phyloP scores from a whole-genome alignment of 2,113 vertebrate genomes.

The Puffinus mauretanicus region DNA sequence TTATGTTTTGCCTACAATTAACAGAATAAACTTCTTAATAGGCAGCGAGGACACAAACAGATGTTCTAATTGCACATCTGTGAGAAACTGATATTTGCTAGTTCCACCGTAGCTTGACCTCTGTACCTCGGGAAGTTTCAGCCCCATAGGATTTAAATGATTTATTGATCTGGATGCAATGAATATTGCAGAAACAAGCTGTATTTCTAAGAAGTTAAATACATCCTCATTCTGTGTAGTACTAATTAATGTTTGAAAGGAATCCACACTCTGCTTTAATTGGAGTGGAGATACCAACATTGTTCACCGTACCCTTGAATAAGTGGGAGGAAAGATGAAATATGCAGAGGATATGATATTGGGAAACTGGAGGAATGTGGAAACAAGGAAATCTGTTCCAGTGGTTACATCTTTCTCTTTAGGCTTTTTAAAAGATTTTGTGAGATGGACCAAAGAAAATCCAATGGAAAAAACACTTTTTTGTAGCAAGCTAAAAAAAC shows the following conservation, averaged over 20 bases:
- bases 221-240: slow-evolving; percentile 37
- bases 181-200: slow-evolving; percentile 64
- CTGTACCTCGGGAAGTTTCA: slow-evolving; percentile 58
- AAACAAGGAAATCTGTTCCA: neutral
- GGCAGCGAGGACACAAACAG: slow-evolving; percentile 71
- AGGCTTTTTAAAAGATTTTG: neutral
- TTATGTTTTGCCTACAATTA: slow-evolving; percentile 69
- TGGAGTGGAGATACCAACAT: neutral
- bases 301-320: neutral
- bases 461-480: accelerated
- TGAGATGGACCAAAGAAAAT: neutral
- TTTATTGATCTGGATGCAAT: slow-evolving; percentile 70
- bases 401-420: neutral
- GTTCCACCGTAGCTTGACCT: slow-evolving; percentile 70
- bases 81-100: slow-evolving; percentile 68
- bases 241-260: slow-evolving; percentile 20
- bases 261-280: neutral
- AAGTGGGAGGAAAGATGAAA: neutral
- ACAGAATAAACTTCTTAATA: slow-evolving; percentile 70
- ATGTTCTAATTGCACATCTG: slow-evolving; percentile 71
- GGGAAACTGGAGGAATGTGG: neutral
- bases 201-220: slow-evolving; percentile 61
- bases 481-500: neutral
- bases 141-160: slow-evolving; percentile 62
- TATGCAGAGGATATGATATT: neutral